These are phyloP conservation scores for Phocoena sinus DNA, from an alignment of 2,113 vertebrate species.

Conservation along the genomic window DNA sequence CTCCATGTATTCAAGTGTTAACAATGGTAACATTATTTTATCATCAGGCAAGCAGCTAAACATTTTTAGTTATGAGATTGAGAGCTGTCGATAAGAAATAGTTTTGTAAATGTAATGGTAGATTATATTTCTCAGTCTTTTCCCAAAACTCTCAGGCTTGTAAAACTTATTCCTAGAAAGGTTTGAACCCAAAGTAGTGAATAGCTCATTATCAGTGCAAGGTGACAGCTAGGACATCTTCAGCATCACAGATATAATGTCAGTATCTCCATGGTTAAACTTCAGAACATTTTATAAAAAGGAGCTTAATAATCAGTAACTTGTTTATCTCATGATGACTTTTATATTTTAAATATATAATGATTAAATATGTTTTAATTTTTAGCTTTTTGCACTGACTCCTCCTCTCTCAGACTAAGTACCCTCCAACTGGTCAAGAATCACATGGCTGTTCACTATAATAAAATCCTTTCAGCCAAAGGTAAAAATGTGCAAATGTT, in stretches of 20 bases:
- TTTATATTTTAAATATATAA: slow-evolving; percentile 48
- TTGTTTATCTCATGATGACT: neutral
- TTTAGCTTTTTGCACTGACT: slow-evolving; percentile 85
- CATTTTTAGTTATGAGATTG: neutral
- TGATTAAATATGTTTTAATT: slow-evolving; percentile 73
- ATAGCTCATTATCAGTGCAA: neutral
- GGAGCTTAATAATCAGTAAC: slow-evolving; percentile 43
- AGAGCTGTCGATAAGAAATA: neutral
- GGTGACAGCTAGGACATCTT: neutral
- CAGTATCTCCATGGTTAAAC: neutral
- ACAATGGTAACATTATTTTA: neutral
- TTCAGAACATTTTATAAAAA: slow-evolving; percentile 9
- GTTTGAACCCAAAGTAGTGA: neutral
- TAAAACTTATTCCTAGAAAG: neutral
- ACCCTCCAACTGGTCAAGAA: slow-evolving; percentile 88
- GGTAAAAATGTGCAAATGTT: slow-evolving; percentile 81
- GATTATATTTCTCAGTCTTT: neutral
- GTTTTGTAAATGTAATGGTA: slow-evolving; percentile 1
- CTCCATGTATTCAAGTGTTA: neutral
- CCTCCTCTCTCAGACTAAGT: slow-evolving; percentile 82
- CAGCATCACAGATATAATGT: neutral
- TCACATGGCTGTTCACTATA: slow-evolving; percentile 96
- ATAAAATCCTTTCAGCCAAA: slow-evolving; percentile 94
- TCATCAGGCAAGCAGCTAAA: neutral
- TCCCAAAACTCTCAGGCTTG: neutral